A percentile compares a stretch with the other conserved stretches of the same genome.
Evolutionary conservation across 2,888 invertebrate species (phyloP).

Genomic region (Dermolepida albohirtum): DNA sequence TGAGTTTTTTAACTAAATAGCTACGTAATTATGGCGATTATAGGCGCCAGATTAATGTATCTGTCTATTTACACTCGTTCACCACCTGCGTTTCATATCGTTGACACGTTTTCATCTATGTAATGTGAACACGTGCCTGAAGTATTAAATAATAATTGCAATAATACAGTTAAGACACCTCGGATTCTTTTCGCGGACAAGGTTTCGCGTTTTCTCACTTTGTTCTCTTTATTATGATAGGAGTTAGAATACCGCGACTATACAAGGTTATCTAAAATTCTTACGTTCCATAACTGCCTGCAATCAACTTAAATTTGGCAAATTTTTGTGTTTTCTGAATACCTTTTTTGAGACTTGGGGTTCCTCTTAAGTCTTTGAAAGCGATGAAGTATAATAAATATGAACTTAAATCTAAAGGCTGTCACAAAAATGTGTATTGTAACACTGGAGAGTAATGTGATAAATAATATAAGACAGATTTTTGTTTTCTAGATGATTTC

Average conservation of each 20-base stretch:
- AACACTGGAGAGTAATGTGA: no score
- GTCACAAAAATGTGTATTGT: no score
- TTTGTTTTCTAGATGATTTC: no score
- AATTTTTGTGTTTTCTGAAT: no score
- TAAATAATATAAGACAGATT: no score
- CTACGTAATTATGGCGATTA: constrained; percentile 27
- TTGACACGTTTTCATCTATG: constrained; percentile 26
- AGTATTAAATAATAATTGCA: constrained; percentile 45
- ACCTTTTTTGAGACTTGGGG: no score
- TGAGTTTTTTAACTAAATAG: constrained; percentile 28
- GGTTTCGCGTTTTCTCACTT: constrained; percentile 41
- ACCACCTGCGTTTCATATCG: constrained; percentile 31
- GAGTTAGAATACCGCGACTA: constrained; percentile 14
- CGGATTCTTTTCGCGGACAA: constrained; percentile 42
- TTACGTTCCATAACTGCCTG: no score
- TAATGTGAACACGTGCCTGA: constrained; percentile 40
- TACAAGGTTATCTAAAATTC: constrained; percentile 18
- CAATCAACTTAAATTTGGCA: no score
- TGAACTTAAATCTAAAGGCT: no score
- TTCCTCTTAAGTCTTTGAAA: no score
- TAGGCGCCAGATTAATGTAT: constrained; percentile 37
- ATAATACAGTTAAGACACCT: constrained; percentile 43
- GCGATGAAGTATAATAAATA: no score
- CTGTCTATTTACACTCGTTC: constrained; percentile 33
- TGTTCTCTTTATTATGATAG: constrained; percentile 8